Evolutionary conservation across 1,140 invertebrate genomes (phyloP).

Genomic region (Pollicipes pollicipes): DNA sequence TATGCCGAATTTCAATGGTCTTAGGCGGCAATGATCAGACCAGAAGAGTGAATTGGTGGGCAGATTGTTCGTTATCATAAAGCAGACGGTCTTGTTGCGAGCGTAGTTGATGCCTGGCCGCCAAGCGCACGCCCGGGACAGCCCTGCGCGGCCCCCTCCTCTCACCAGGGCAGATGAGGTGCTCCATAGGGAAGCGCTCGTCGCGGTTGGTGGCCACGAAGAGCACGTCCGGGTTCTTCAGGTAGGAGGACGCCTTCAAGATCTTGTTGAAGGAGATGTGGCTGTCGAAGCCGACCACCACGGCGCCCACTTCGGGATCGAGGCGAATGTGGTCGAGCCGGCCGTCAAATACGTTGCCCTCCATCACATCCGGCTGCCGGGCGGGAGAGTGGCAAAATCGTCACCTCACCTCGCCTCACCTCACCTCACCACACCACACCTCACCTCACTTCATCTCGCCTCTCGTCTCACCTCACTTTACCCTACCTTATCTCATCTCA

Average conservation of each 20-base stretch:
- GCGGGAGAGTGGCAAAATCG: not conserved
- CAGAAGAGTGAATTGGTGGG: too few relatives aligned
- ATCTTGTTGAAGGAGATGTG: slow-evolving; percentile 82
- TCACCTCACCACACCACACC: too few relatives aligned
- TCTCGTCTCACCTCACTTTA: too few relatives aligned
- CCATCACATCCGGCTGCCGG: slow-evolving; percentile 17
- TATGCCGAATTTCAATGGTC: too few relatives aligned
- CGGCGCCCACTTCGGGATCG: slow-evolving; percentile 69
- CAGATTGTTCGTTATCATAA: too few relatives aligned
- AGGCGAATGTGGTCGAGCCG: slow-evolving; percentile 28
- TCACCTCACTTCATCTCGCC: too few relatives aligned
- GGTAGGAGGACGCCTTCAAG: slow-evolving; percentile 69
- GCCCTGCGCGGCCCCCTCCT: too few relatives aligned
- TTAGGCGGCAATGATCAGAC: too few relatives aligned
- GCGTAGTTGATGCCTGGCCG: too few relatives aligned
- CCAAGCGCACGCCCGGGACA: too few relatives aligned
- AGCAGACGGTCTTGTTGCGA: not conserved
- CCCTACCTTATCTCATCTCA: too few relatives aligned
- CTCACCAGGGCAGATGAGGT: not conserved
- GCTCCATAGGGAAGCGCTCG: slow-evolving; percentile 39
- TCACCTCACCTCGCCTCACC: too few relatives aligned
- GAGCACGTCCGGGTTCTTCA: slow-evolving; percentile 49
- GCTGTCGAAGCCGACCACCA: slow-evolving; percentile 81
- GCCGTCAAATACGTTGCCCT: slow-evolving; percentile 4
- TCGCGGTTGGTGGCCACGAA: slow-evolving; percentile 92